Conservation (phyloP, 2,888 invertebrate species). For the Euproctis similis region DNA sequence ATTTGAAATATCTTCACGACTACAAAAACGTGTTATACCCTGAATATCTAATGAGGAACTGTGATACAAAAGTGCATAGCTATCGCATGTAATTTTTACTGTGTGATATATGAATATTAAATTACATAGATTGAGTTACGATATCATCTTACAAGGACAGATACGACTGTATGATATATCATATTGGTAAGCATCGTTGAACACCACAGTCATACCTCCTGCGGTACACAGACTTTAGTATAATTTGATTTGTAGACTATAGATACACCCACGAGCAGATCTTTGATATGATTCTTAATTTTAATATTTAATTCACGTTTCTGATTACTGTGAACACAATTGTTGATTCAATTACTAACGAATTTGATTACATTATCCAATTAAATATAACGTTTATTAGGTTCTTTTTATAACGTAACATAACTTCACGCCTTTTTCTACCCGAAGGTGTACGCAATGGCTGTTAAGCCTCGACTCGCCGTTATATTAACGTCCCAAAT, state of each 20-base stretch:
- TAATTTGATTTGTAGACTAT: constrained; percentile 30
- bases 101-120: constrained; percentile 54
- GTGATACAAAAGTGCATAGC: constrained; percentile 34
- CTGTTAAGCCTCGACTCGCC: too few species aligned
- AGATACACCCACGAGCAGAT: constrained; percentile 35
- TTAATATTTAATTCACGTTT: constrained; percentile 35
- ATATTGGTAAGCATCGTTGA: constrained; percentile 64
- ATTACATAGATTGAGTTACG: constrained; percentile 51
- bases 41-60: constrained; percentile 41
- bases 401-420: too few species aligned
- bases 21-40: constrained; percentile 48
- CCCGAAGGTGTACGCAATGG: too few species aligned
- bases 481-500: too few species aligned
- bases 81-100: constrained; percentile 44
- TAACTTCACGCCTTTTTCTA: too few species aligned
- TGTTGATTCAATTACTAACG: constrained; percentile 5
- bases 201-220: constrained; percentile 54
- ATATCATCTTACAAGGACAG: constrained; percentile 63
- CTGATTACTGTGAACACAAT: constrained; percentile 10
- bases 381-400: too few species aligned
- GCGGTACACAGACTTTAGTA: constrained; percentile 29
- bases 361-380: too few species aligned
- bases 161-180: constrained; percentile 58
- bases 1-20: constrained; percentile 10
- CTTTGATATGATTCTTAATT: constrained; percentile 34